Base-by-base conservation (phyloP, 2,888 invertebrate species). In the Microdon myrmicae region DNA sequence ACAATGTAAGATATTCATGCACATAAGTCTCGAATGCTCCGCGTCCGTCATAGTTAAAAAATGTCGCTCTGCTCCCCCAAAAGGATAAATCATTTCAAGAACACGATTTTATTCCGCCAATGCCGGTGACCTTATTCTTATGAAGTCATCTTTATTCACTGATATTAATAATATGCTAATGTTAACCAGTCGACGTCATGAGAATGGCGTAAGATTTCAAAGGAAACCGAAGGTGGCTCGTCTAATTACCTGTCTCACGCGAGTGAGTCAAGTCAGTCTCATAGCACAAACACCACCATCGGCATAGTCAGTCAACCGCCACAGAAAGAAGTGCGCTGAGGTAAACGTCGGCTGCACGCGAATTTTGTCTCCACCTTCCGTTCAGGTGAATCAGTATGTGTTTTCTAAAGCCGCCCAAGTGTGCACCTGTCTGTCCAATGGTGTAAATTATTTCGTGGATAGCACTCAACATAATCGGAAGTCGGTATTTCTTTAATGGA, bases 301-400 rank as follows among this genome's bases (percentile, higher is more conserved):
- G 17, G 35, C 35, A 32, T 26, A 26, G 26, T n/a, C 16, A 35
- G 34, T 10, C 16, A 20, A 28, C 14, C 12, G 5, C n/a, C n/a
- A n/a, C n/a, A n/a, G n/a, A n/a, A 2, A 20, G 25, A 25, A 39
- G 17, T 8, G 14, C n/a, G n/a, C 13, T 19, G 20, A 16, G 20
- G 4, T 23, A n/a, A 16, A 4, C n/a, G 25, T 19, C 28, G 41
- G 3, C 22, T 22, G 54, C 54, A 54, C 54, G n/a, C n/a, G 45
- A 54, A 22, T 26, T 6, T 38, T 25, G 10, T 37, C 38, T 51
- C 32, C 37, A 22, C 10, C 31, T 39, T 28, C 13, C 10, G 5
- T 6, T 17, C 23, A 38, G 22, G 45, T 58, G 64, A 64, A 47
- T 64, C 51, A 64, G 37, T 37, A 45, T 28, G 51, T 32, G 44